Conservation (phyloP, 2,113 vertebrate species). For the Aldabrachelys gigantea region DNA sequence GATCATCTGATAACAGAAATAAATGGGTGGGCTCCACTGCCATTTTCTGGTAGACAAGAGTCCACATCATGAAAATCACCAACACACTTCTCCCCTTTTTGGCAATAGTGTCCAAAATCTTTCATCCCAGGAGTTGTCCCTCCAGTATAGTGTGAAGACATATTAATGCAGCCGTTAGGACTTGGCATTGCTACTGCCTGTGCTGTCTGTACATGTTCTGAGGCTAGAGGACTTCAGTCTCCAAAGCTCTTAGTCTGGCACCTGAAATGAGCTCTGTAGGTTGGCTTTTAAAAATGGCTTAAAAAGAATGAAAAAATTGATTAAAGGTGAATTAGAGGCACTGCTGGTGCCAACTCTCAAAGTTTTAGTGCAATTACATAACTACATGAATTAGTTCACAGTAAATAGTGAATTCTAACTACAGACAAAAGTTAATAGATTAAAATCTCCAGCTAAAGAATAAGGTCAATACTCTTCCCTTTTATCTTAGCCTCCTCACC, state of each 20-base stretch:
- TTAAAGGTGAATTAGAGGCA: background rate
- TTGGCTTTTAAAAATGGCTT: background rate
- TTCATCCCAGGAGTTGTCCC: background rate
- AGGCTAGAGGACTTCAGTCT: background rate
- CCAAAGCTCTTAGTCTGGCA: background rate
- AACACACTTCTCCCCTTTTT: fast-evolving
- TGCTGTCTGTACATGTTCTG: background rate
- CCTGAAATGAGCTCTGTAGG: background rate
- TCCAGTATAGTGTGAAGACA: background rate
- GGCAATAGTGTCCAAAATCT: fast-evolving
- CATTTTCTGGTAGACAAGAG: background rate
- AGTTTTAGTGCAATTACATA: background rate
- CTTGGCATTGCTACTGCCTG: background rate
- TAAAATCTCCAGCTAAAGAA: background rate
- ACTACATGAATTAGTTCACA: background rate
- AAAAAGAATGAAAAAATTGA: background rate
- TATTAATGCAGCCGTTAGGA: background rate
- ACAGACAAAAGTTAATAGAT: background rate
- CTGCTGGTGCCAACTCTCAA: fast-evolving
- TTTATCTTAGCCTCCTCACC: background rate
- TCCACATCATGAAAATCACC: background rate
- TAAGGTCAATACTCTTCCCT: background rate
- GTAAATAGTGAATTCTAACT: background rate
- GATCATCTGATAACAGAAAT: background rate
- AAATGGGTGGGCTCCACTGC: background rate